phyloP scores from a whole-genome alignment of 1,140 invertebrate species.

The Aphelenchoides fujianensis region DNA sequence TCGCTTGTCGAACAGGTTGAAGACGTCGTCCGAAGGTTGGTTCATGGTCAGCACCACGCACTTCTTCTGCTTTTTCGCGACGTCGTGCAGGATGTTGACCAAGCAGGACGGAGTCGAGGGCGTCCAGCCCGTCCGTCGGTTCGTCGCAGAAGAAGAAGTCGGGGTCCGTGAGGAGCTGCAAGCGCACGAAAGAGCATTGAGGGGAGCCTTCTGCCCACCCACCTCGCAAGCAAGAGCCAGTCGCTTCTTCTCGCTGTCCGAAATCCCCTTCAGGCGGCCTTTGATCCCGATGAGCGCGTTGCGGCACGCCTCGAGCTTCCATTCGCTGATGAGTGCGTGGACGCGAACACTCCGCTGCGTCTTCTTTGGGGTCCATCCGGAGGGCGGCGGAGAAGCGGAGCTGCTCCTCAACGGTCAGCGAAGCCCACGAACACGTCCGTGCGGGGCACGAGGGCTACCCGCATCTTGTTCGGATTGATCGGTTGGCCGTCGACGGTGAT shows the following conservation, averaged over 20 bases:
- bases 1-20: slow-evolving; percentile 76
- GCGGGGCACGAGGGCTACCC: slow-evolving; percentile 66
- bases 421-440: slow-evolving; percentile 66
- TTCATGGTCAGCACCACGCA: slow-evolving; percentile 78
- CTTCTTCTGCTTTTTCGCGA: slow-evolving; percentile 67
- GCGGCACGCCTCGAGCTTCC: slow-evolving; percentile 35
- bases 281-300: slow-evolving; percentile 36
- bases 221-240: slow-evolving; percentile 63
- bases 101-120: slow-evolving; percentile 73
- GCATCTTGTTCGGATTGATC: slow-evolving; percentile 50
- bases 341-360: background rate
- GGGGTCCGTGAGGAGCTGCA: slow-evolving; percentile 70
- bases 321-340: slow-evolving; percentile 72
- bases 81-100: slow-evolving; percentile 66
- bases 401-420: slow-evolving; percentile 66
- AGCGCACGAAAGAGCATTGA: background rate
- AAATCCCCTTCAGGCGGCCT: slow-evolving; percentile 35
- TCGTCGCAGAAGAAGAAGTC: slow-evolving; percentile 76
- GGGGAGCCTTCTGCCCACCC: background rate
- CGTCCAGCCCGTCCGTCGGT: slow-evolving; percentile 76
- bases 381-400: slow-evolving; percentile 64
- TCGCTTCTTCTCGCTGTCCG: slow-evolving; percentile 64
- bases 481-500: slow-evolving; percentile 44
- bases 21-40: slow-evolving; percentile 78
- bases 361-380: slow-evolving; percentile 16